Conservation (phyloP, 1,140 invertebrate genomes). For the Acromyrmex charruanus region DNA sequence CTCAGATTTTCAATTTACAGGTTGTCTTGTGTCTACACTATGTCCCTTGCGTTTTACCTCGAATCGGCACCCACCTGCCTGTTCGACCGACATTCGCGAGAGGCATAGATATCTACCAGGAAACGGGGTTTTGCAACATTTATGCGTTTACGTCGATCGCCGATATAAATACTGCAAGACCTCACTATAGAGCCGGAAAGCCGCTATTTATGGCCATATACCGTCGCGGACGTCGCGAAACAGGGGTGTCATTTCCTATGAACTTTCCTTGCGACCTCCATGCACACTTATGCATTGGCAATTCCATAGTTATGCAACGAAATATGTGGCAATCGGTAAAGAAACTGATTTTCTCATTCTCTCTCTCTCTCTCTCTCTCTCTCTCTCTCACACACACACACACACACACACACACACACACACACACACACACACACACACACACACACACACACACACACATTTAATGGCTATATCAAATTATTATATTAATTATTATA, state of each 20-base stretch:
- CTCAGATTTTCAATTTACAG: conserved; percentile 17
- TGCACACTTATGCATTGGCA: conserved; percentile 59
- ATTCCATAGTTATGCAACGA: conserved; percentile 52
- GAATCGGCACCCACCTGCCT: conserved; percentile 55
- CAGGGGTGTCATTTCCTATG: conserved; percentile 67
- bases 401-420: no score
- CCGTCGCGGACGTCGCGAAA: conserved; percentile 65
- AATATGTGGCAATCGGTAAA: conserved; percentile 40
- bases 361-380: no score
- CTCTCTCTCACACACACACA: no score
- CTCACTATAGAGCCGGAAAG: conserved; percentile 76
- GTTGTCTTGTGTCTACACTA: conserved; percentile 37
- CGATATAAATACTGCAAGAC: conserved; percentile 80
- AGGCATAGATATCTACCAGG: conserved; percentile 65
- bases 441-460: no score
- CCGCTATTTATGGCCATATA: conserved; percentile 67
- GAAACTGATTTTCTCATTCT: background rate
- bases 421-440: no score
- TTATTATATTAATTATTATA: no score
- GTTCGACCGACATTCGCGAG: conserved; percentile 67
- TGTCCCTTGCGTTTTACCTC: conserved; percentile 40
- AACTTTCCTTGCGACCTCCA: conserved; percentile 73
- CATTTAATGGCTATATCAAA: background rate
- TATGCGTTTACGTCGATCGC: conserved; percentile 75
- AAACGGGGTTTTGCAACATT: conserved; percentile 71